phyloP scores from a whole-genome alignment of 2,113 vertebrate genomes.

The Hypocryptadius cinnamomeus region DNA sequence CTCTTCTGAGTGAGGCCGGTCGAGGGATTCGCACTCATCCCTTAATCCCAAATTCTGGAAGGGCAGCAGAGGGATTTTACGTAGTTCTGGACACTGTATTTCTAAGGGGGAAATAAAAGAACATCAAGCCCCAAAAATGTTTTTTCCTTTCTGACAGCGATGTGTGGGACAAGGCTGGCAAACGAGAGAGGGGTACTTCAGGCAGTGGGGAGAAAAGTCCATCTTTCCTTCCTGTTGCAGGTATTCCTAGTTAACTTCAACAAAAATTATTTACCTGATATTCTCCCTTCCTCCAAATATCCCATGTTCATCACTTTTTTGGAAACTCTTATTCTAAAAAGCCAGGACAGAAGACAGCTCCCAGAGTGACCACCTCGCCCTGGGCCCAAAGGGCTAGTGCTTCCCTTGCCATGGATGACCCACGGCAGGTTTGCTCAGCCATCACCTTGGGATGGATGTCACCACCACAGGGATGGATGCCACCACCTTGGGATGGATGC shows the following conservation, averaged over 20 bases:
- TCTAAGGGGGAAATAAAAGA: neutral
- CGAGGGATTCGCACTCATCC: neutral
- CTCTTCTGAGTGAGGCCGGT: neutral
- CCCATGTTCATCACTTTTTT: rapidly evolving
- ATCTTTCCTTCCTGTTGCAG: neutral
- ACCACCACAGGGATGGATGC: neutral
- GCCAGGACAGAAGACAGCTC: neutral
- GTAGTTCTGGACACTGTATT: neutral
- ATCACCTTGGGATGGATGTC: neutral
- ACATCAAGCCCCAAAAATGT: neutral
- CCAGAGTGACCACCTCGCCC: rapidly evolving
- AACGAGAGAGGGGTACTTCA: neutral
- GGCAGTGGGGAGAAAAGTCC: neutral
- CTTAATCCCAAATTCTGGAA: neutral
- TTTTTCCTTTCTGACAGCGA: neutral
- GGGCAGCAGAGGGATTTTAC: neutral
- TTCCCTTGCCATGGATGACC: neutral
- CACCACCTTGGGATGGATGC: too few relatives aligned
- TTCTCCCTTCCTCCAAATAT: neutral
- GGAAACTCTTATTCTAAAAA: neutral
- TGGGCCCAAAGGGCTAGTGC: neutral
- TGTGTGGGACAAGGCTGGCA: neutral
- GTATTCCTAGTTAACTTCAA: neutral
- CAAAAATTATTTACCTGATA: neutral
- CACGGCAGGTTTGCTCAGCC: neutral